phyloP scores from a whole-genome alignment of 23 tunicate genomes.

The Trididemnum nubilum region DNA sequence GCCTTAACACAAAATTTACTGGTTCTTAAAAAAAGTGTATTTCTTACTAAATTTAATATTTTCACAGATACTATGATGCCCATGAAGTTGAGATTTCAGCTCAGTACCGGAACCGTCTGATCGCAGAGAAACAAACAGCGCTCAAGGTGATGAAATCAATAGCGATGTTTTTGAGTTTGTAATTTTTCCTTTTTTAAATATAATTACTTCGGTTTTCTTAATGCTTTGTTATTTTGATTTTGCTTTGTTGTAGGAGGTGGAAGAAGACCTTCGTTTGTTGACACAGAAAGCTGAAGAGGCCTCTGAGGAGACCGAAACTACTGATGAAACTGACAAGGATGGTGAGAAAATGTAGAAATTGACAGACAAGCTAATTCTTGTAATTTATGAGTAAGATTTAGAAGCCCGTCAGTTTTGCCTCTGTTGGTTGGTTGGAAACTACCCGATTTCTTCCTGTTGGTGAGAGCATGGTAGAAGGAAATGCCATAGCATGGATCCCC shows the following conservation, averaged over 20 bases:
- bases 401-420: not conserved
- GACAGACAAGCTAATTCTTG: too few species aligned
- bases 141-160: conserved; percentile 39
- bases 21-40: too few species aligned
- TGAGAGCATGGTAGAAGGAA: too few species aligned
- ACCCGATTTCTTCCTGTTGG: too few species aligned
- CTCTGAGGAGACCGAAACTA: conserved; percentile 15
- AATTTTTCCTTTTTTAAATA: not conserved
- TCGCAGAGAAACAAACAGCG: conserved; percentile 55
- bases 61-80: conserved; percentile 59
- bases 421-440: not conserved
- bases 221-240: too few species aligned
- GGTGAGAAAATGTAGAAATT: not conserved
- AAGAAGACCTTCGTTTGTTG: not conserved
- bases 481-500: too few species aligned
- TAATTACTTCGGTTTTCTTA: too few species aligned
- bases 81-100: conserved; percentile 54
- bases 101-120: conserved; percentile 54
- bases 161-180: not conserved
- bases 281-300: not conserved
- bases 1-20: too few species aligned
- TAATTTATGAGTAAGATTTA: too few species aligned
- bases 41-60: too few species aligned
- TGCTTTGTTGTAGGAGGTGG: conserved; percentile 8
- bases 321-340: conserved; percentile 18